Evolutionary conservation across 2,888 invertebrate genomes (phyloP), one percentile per base, ranked within the genome.

Genomic region (Rutpela maculata): DNA sequence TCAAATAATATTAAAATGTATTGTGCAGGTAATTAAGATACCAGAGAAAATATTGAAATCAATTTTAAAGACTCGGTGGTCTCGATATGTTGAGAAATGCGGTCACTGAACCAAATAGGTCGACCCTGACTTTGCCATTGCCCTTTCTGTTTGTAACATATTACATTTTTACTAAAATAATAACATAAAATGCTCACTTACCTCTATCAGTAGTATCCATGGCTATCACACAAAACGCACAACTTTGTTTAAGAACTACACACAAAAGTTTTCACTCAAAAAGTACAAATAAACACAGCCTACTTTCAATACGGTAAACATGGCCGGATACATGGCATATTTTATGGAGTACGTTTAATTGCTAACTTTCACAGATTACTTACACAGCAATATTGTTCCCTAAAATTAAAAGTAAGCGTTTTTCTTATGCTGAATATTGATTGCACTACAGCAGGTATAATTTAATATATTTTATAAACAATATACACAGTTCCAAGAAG

Each of bases 91-190:
- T 76, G 62, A 74, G 86, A 88, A 92, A 91, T 89, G 91, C 91
- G 92, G 92, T 92, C 92, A 91, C 88, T 92, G 92, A 92, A 92
- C 92, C 90, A 92, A 91, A 90, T 91, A 90, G 88, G 88, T 88
- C 91, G 92, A 91, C 92, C 92, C 91, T 92, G 92, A 92, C 92
- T 92, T 91, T 92, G 92, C 91, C 91, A 91, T 91, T 91, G 91
- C 91, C 91, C 91, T 90, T 89, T 88, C 88, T 84, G 82, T 87
- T 88, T 72, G 55, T 63, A 26, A 43, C 38, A 50, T 71, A 22
- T 17, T 38, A 31, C 60, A 55, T 70, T 70, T 35, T 71, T 17
- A 26, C 17, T 15, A 55, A n/a, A 63, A 55, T 59, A 56, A 55
- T 72, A 72, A 72, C 69, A 59, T 12, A 63, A 72, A 72, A 63